Conservation (phyloP, 2,888 invertebrate genomes). For the Ennomos erosarius region DNA sequence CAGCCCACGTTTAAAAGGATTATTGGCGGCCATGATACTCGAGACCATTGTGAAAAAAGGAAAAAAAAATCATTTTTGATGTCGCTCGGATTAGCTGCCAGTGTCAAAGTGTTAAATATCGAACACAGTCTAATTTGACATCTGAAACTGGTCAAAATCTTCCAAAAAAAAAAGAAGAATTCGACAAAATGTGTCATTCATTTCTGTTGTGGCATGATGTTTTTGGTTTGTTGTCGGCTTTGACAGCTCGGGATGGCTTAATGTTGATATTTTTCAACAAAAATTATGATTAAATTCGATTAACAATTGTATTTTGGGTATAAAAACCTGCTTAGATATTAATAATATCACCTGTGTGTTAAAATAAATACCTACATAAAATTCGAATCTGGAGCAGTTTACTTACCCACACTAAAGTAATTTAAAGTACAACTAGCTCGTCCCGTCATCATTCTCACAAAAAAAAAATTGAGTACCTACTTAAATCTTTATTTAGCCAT, state of each 20-base stretch:
- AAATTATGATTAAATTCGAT: conserved; percentile 48
- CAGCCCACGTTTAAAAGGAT: conserved; percentile 80
- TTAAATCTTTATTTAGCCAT: no score
- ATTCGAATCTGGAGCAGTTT: no score
- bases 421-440: no score
- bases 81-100: conserved; percentile 81
- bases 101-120: conserved; percentile 86
- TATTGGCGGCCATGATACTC: conserved; percentile 77
- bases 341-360: not conserved
- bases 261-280: conserved; percentile 71
- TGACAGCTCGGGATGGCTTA: conserved; percentile 65
- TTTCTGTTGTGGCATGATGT: conserved; percentile 77
- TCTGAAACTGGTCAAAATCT: conserved; percentile 68
- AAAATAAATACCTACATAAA: not conserved
- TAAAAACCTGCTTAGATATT: conserved; percentile 7
- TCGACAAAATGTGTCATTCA: conserved; percentile 75
- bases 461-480: no score
- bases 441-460: no score
- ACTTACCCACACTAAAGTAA: no score
- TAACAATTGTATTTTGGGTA: conserved; percentile 6
- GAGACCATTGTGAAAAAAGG: conserved; percentile 68
- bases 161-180: conserved; percentile 60
- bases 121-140: conserved; percentile 83
- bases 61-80: conserved; percentile 56
- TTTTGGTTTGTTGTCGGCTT: conserved; percentile 66